Evolutionary conservation across 2,888 invertebrate genomes (phyloP).

Genomic region (Actias luna): DNA sequence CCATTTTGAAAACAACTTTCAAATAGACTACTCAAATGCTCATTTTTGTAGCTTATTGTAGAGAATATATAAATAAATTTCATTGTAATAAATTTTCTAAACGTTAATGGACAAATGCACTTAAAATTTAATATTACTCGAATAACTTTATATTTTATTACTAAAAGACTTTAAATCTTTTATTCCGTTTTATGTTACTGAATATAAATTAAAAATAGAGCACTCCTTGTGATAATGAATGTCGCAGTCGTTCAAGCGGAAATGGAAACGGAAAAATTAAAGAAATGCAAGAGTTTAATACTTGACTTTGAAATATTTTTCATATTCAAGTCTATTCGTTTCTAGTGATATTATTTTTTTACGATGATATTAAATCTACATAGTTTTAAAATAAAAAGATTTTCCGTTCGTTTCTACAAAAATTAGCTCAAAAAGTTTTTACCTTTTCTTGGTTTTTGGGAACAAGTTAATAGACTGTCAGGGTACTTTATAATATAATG

Average conservation of each 20-base stretch:
- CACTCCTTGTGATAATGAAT: background rate
- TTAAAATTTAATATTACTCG: background rate
- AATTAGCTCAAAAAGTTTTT: no score
- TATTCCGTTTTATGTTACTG: background rate
- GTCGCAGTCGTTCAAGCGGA: background rate
- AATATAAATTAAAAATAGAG: background rate
- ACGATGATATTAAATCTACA: background rate
- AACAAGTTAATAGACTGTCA: no score
- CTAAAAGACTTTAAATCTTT: background rate
- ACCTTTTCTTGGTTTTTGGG: no score
- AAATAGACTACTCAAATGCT: background rate
- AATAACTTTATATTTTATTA: background rate
- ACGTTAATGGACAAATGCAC: background rate
- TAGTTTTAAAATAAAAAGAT: background rate
- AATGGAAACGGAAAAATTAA: background rate
- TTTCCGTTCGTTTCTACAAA: background rate
- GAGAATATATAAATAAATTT: background rate
- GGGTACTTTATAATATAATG: no score
- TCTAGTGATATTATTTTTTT: background rate
- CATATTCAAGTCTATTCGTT: background rate
- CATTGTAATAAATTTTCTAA: background rate
- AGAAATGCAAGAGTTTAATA: background rate
- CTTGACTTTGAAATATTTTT: conserved; percentile 2
- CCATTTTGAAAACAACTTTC: background rate
- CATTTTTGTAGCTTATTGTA: background rate